A percentile compares a stretch with the other conserved stretches of the same genome.
Evolutionary conservation across 2,113 vertebrate genomes (phyloP).

Genomic region (Pleuronectes platessa): DNA sequence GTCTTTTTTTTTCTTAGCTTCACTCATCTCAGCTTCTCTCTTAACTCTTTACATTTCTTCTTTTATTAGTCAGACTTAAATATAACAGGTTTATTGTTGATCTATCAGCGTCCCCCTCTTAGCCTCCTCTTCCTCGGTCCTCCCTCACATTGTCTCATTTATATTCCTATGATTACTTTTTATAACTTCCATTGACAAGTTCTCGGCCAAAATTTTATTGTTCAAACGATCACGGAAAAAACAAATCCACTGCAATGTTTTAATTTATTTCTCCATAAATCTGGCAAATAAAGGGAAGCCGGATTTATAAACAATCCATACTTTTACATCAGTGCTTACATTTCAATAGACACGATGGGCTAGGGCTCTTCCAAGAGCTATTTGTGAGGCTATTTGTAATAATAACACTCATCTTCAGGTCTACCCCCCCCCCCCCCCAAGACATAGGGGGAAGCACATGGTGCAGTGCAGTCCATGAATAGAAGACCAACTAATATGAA

Average conservation of each 20-base stretch:
- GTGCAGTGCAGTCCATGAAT: too few relatives aligned
- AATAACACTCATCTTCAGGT: slow-evolving; percentile 26
- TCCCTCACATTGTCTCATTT: background rate
- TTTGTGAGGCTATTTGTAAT: slow-evolving; percentile 42
- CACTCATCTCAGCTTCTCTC: too few relatives aligned
- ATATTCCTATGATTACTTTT: background rate
- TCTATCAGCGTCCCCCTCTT: background rate
- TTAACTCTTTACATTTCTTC: too few relatives aligned
- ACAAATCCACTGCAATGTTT: background rate
- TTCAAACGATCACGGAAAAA: background rate
- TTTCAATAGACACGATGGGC: slow-evolving; percentile 1
- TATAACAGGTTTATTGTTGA: too few relatives aligned
- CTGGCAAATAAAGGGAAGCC: slow-evolving; percentile 21
- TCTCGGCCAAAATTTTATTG: background rate
- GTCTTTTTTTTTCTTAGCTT: too few relatives aligned
- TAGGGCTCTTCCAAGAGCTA: slow-evolving; percentile 5
- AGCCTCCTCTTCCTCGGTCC: background rate
- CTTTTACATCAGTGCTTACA: slow-evolving; percentile 2
- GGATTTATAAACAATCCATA: background rate
- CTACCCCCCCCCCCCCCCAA: background rate
- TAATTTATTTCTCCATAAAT: slow-evolving; percentile 3
- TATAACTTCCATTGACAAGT: background rate
- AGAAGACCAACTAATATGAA: too few relatives aligned
- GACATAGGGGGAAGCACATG: background rate
- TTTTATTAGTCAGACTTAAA: too few relatives aligned